Evolutionary conservation across 2,113 vertebrate species (phyloP).

Genomic region (Oriolus oriolus): DNA sequence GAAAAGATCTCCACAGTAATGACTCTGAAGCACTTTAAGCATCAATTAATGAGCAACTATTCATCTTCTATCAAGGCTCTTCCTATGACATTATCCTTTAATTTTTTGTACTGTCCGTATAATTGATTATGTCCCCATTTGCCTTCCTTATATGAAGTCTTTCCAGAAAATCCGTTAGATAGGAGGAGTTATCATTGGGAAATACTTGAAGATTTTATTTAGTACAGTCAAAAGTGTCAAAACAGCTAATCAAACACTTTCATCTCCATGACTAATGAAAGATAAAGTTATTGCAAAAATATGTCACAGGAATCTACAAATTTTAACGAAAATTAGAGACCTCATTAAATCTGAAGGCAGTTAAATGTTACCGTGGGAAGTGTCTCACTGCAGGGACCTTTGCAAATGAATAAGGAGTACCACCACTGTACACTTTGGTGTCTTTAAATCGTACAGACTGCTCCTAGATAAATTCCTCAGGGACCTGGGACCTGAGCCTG

Average conservation of each 20-base stretch:
- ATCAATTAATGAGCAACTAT: background rate
- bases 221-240: constrained; percentile 27
- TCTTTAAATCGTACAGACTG: background rate
- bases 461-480: background rate
- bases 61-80: background rate
- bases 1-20: background rate
- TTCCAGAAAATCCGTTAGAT: background rate
- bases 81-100: background rate
- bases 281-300: constrained; percentile 16
- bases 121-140: background rate
- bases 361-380: background rate
- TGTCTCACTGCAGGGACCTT: background rate
- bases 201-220: background rate
- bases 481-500: background rate
- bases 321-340: constrained; percentile 3
- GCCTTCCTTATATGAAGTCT: background rate
- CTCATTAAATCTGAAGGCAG: background rate
- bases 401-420: background rate
- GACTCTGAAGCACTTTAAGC: background rate
- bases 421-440: background rate
- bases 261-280: constrained; percentile 40
- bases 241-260: constrained; percentile 28
- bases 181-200: background rate
- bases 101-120: background rate
- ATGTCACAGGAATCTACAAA: background rate